A percentile compares a stretch with the other conserved stretches of the same genome.
Conservation (phyloP, 2,888 invertebrate genomes). For the Mechanitis messenoides region DNA sequence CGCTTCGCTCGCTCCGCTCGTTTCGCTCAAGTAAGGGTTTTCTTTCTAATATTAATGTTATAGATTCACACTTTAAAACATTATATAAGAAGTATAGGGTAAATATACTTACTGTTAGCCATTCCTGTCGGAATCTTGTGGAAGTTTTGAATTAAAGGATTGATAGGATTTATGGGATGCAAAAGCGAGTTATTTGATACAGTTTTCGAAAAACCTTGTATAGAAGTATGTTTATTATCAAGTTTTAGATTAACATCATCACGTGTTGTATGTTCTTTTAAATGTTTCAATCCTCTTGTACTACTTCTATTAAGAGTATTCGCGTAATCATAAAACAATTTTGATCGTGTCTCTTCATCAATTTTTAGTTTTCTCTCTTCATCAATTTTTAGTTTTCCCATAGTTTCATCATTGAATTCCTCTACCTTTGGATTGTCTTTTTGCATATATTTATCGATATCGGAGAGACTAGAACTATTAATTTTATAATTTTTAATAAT, state of each 20-base stretch:
- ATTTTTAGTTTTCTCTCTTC: conserved; percentile 57
- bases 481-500: no score
- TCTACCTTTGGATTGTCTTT: conserved; percentile 14
- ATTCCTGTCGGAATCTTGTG: conserved; percentile 41
- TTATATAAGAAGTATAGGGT: neutral
- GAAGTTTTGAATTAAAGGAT: conserved; percentile 38
- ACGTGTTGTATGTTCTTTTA: conserved; percentile 11
- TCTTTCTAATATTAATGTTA: no score
- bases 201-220: conserved; percentile 16
- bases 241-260: conserved; percentile 23
- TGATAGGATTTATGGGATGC: conserved; percentile 33
- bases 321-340: conserved; percentile 62
- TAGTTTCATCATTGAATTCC: conserved; percentile 40
- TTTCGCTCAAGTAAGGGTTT: no score
- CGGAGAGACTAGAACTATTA: no score
- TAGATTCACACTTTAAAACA: neutral
- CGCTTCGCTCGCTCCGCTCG: no score
- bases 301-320: conserved; percentile 55
- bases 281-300: conserved; percentile 18
- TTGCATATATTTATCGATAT: neutral
- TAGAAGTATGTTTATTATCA: conserved; percentile 23
- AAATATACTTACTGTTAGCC: conserved; percentile 42
- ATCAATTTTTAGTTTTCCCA: conserved; percentile 60
- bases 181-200: conserved; percentile 41
- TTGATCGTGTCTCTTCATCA: conserved; percentile 56